A percentile compares a stretch with the other conserved stretches of the same genome.
phyloP scores from a whole-genome alignment of 2,888 invertebrate species.

The Petrolisthes manimaculis region DNA sequence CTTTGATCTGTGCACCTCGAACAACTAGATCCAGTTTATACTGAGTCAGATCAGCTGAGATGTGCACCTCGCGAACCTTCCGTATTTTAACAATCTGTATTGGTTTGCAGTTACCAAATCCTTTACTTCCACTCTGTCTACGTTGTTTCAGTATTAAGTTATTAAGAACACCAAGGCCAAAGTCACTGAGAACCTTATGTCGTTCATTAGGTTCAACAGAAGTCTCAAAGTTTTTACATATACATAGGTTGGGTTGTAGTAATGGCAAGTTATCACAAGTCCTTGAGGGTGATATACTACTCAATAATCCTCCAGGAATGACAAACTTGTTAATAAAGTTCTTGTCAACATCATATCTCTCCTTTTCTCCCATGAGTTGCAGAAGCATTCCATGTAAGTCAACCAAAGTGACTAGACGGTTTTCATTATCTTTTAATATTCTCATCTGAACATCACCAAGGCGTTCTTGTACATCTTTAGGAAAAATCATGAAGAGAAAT shows the following conservation, averaged over 20 bases:
- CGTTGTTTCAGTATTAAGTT: slow-evolving; percentile 51
- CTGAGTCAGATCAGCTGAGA: slow-evolving; percentile 43
- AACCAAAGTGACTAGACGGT: slow-evolving; percentile 39
- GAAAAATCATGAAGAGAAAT: slow-evolving; percentile 54
- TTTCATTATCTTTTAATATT: slow-evolving; percentile 53
- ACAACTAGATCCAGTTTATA: slow-evolving; percentile 59
- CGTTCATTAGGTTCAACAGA: slow-evolving; percentile 24
- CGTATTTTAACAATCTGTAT: slow-evolving; percentile 32
- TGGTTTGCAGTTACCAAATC: slow-evolving; percentile 58
- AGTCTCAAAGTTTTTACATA: slow-evolving; percentile 56
- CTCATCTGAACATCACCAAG: slow-evolving; percentile 37
- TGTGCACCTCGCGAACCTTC: slow-evolving; percentile 36
- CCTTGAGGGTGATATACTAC: slow-evolving; percentile 31
- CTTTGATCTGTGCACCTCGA: not conserved
- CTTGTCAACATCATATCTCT: slow-evolving; percentile 7
- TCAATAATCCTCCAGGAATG: slow-evolving; percentile 45
- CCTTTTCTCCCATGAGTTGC: slow-evolving; percentile 34
- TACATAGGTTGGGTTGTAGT: slow-evolving; percentile 58
- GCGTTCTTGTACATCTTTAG: slow-evolving; percentile 40
- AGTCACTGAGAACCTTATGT: slow-evolving; percentile 52
- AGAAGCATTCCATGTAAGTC: slow-evolving; percentile 56
- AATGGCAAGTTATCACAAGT: slow-evolving; percentile 54
- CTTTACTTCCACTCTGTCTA: slow-evolving; percentile 29
- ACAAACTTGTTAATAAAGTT: slow-evolving; percentile 38
- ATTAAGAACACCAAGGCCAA: slow-evolving; percentile 55